Percentiles rank a stretch among this genome's conserved stretches.
Evolutionary conservation across 2,113 vertebrate species (phyloP).

Genomic region (Ammodytes dubius): DNA sequence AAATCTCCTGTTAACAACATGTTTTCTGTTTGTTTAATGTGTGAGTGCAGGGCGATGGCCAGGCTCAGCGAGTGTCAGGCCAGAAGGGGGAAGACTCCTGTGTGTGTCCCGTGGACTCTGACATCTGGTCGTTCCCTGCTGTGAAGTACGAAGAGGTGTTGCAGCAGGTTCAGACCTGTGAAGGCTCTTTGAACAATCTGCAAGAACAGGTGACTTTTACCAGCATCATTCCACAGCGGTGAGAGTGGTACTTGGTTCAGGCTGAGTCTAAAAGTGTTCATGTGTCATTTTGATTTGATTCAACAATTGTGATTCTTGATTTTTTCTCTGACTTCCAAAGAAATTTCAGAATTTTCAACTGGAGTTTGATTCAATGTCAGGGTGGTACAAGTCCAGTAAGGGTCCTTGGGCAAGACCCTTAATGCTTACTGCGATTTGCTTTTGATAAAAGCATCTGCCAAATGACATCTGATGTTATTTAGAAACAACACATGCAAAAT

Average conservation of each 20-base stretch:
- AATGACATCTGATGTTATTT: too few species aligned
- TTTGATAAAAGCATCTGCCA: too few species aligned
- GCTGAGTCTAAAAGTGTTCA: neutral
- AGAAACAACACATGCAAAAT: neutral
- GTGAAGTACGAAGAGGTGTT: conserved; percentile 56
- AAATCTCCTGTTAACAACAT: neutral
- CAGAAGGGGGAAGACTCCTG: conserved; percentile 39
- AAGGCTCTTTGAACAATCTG: conserved; percentile 45
- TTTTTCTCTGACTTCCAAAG: neutral
- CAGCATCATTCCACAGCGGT: neutral
- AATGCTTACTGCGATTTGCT: too few species aligned
- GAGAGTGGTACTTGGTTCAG: neutral
- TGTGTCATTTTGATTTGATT: neutral
- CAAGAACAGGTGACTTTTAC: conserved; percentile 63
- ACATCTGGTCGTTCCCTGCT: conserved; percentile 75
- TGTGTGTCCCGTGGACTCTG: conserved; percentile 70
- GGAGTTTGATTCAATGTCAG: too few species aligned
- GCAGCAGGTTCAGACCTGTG: conserved; percentile 65
- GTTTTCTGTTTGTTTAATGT: neutral
- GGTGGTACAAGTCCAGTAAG: too few species aligned
- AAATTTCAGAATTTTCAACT: neutral
- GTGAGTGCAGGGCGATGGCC: conserved; percentile 50
- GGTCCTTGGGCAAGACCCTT: too few species aligned
- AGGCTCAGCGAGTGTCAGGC: conserved; percentile 58
- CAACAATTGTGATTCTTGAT: neutral